These are phyloP conservation scores for Alligator mississippiensis DNA, from an alignment of 2,113 vertebrate genomes.

Conservation along the genomic window DNA sequence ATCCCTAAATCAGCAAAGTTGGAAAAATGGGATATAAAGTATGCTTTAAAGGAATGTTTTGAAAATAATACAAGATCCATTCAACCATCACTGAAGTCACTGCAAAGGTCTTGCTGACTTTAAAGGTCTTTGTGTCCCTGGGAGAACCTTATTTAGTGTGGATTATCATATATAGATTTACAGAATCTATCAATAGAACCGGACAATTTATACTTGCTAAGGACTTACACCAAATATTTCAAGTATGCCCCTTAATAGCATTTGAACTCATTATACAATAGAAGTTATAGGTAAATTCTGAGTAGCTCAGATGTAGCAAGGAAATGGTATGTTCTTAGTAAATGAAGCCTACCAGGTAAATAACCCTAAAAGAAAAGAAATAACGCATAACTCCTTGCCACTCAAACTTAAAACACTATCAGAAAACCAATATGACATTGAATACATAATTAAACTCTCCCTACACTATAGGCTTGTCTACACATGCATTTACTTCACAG, in stretches of 20 bases:
- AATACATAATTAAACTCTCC: background rate
- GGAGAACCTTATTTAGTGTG: background rate
- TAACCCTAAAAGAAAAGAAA: background rate
- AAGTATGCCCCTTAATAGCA: background rate
- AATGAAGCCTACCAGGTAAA: no score
- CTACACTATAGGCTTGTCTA: no score
- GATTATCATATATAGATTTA: background rate
- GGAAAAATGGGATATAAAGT: background rate
- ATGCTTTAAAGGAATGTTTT: rapidly evolving
- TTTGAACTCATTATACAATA: rapidly evolving
- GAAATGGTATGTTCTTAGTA: rapidly evolving
- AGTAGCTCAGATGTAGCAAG: background rate
- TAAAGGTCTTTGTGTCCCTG: background rate
- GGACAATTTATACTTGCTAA: rapidly evolving
- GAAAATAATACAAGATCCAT: background rate
- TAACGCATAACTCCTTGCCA: background rate
- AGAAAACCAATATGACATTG: rapidly evolving
- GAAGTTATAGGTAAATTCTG: rapidly evolving
- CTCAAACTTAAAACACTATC: background rate
- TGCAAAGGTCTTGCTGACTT: background rate
- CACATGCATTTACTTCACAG: no score
- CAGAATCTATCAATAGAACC: background rate
- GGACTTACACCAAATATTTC: background rate
- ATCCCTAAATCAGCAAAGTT: background rate
- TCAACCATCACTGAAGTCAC: background rate